Evolutionary conservation across 2,888 invertebrate genomes (phyloP).

Genomic region (Dasypogon diadema): DNA sequence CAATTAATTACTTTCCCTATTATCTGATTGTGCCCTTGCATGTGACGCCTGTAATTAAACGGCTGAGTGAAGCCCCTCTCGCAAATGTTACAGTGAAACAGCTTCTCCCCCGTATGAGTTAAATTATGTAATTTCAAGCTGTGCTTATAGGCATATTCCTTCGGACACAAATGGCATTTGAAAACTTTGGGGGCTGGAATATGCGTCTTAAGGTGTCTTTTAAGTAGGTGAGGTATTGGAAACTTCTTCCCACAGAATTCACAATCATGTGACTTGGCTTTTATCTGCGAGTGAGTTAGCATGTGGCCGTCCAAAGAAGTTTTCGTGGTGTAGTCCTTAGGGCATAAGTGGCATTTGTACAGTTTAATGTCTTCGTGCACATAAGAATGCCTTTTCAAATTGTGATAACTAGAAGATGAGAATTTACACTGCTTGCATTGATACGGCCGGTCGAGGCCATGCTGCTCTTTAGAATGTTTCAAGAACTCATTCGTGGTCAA

Average conservation of each 20-base stretch:
- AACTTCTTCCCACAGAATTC: slow-evolving; percentile 15
- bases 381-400: slow-evolving; percentile 19
- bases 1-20: slow-evolving; percentile 45
- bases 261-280: slow-evolving; percentile 27
- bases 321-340: slow-evolving; percentile 23
- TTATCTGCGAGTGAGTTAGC: slow-evolving; percentile 4
- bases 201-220: slow-evolving; percentile 1
- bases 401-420: slow-evolving; percentile 1
- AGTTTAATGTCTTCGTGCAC: slow-evolving; percentile 1
- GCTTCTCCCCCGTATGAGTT: slow-evolving; percentile 45
- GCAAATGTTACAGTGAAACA: slow-evolving; percentile 42
- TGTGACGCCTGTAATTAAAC: slow-evolving; percentile 13
- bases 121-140: slow-evolving; percentile 40
- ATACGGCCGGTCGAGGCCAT: background rate
- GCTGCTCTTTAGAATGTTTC: background rate
- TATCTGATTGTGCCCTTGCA: slow-evolving; percentile 41
- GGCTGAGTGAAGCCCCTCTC: slow-evolving; percentile 29
- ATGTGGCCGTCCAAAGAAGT: slow-evolving; percentile 13
- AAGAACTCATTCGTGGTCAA: slow-evolving; percentile 3
- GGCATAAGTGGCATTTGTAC: slow-evolving; percentile 11
- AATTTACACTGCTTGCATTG: slow-evolving; percentile 1
- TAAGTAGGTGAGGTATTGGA: slow-evolving; percentile 18
- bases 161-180: slow-evolving; percentile 26
- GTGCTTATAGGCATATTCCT: slow-evolving; percentile 21
- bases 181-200: slow-evolving; percentile 4